Evolutionary conservation across 2,888 invertebrate species (phyloP).

Genomic region (Penaeus monodon): DNA sequence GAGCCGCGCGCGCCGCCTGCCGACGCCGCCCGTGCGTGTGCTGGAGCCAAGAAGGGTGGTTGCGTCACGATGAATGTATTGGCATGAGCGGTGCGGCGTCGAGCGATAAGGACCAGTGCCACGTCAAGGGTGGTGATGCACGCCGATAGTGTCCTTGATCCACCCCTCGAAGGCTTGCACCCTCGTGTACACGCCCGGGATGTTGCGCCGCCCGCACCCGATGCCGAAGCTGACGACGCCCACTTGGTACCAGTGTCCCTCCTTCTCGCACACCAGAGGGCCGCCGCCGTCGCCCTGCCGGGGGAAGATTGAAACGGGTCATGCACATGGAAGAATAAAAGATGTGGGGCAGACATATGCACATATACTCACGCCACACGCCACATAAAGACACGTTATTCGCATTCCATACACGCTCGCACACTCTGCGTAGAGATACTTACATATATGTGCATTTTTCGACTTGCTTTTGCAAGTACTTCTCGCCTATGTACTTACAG

Average conservation of each 20-base stretch:
- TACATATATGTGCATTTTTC: no score
- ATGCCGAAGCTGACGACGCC: conserved; percentile 70
- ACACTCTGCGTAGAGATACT: no score
- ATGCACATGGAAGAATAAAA: neutral
- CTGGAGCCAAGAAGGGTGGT: neutral
- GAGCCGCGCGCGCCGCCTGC: neutral
- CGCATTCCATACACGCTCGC: no score
- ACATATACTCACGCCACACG: no score
- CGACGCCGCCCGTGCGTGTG: no score
- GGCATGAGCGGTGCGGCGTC: neutral
- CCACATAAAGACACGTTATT: no score
- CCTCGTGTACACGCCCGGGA: conserved; percentile 71
- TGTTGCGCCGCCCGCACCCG: conserved; percentile 69
- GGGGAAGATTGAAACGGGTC: neutral
- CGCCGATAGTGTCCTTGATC: conserved; percentile 68
- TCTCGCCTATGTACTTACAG: no score
- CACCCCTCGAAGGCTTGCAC: conserved; percentile 69
- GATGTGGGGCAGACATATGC: neutral
- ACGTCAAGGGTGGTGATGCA: conserved; percentile 40
- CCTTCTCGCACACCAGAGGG: conserved; percentile 70
- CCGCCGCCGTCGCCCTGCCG: conserved; percentile 71
- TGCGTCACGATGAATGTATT: neutral
- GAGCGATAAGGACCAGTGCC: neutral
- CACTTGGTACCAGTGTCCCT: conserved; percentile 70
- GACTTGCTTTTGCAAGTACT: no score